phyloP scores from a whole-genome alignment of 2,888 invertebrate species.

The Sarcophaga carnaria region DNA sequence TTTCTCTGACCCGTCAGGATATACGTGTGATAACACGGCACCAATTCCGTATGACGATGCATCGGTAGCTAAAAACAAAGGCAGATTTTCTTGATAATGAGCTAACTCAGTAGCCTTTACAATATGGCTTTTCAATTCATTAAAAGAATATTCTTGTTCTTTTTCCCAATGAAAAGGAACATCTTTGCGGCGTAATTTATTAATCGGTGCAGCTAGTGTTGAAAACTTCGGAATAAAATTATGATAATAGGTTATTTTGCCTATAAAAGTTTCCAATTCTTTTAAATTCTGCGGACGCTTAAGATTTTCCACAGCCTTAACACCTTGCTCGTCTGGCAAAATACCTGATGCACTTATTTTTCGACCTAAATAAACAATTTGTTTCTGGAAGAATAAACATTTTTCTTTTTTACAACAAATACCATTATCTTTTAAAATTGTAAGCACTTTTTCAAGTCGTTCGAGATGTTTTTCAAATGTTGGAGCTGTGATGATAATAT shows the following conservation, averaged over 20 bases:
- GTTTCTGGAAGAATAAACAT: slow-evolving; percentile 7
- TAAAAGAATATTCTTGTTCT: too few species aligned
- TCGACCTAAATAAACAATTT: slow-evolving; percentile 53
- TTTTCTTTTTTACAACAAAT: slow-evolving; percentile 20
- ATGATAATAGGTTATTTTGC: slow-evolving; percentile 30
- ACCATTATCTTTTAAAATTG: slow-evolving; percentile 26
- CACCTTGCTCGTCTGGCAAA: slow-evolving; percentile 53
- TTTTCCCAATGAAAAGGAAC: slow-evolving; percentile 39
- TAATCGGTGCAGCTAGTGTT: neutral
- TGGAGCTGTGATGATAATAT: slow-evolving; percentile 58
- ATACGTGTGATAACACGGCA: too few species aligned
- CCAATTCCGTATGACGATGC: too few species aligned
- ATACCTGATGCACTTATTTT: slow-evolving; percentile 36
- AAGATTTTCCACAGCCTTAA: slow-evolving; percentile 46
- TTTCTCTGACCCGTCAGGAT: too few species aligned
- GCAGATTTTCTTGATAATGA: too few species aligned
- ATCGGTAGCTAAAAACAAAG: too few species aligned
- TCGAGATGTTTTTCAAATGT: neutral
- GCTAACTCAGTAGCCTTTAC: neutral
- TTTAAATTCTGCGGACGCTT: slow-evolving; percentile 40
- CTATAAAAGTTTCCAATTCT: slow-evolving; percentile 31
- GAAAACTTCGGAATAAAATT: slow-evolving; percentile 36
- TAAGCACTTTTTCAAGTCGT: slow-evolving; percentile 13
- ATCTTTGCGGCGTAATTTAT: slow-evolving; percentile 1
- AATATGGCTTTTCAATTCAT: neutral